phyloP scores from a whole-genome alignment of 2,797 vertebrate species.

The Typhlichthys eigenmanni region DNA sequence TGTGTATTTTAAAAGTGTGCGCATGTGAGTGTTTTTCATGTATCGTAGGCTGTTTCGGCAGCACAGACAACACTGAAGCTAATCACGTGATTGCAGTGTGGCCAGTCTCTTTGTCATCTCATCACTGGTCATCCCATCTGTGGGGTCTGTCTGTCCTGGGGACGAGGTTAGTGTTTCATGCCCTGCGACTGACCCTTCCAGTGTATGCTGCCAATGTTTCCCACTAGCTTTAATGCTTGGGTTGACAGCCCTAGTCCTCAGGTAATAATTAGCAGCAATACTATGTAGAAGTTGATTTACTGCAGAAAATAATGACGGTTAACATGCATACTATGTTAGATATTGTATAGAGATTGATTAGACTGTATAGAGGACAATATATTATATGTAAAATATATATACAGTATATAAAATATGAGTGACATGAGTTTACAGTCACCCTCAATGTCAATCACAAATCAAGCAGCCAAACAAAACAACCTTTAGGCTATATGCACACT shows the following conservation, averaged over 20 bases:
- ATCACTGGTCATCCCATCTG: conserved; percentile 20
- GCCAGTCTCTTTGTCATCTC: conserved; percentile 49
- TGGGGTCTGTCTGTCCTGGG: conserved; percentile 29
- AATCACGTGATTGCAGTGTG: conserved; percentile 53
- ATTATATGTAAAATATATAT: too few relatives aligned
- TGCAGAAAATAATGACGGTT: too few relatives aligned
- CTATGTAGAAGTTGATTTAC: too few relatives aligned
- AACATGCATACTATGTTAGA: too few relatives aligned
- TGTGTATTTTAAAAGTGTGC: conserved; percentile 20
- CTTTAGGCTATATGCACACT: background rate
- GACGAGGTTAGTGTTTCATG: conserved; percentile 34
- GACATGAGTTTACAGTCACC: too few relatives aligned
- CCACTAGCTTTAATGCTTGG: background rate
- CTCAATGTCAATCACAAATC: background rate
- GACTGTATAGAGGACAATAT: too few relatives aligned
- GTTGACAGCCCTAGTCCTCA: background rate
- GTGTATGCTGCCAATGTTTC: background rate
- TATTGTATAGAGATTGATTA: too few relatives aligned
- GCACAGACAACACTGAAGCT: conserved; percentile 21
- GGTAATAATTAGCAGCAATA: too few relatives aligned
- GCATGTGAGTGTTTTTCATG: conserved; percentile 34
- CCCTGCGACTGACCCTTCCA: conserved; percentile 26
- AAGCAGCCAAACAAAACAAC: background rate
- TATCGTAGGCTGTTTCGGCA: conserved; percentile 47
- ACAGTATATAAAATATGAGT: too few relatives aligned